Base-by-base conservation (phyloP, 2,888 invertebrate species). In the Alentia gelatinosa region DNA sequence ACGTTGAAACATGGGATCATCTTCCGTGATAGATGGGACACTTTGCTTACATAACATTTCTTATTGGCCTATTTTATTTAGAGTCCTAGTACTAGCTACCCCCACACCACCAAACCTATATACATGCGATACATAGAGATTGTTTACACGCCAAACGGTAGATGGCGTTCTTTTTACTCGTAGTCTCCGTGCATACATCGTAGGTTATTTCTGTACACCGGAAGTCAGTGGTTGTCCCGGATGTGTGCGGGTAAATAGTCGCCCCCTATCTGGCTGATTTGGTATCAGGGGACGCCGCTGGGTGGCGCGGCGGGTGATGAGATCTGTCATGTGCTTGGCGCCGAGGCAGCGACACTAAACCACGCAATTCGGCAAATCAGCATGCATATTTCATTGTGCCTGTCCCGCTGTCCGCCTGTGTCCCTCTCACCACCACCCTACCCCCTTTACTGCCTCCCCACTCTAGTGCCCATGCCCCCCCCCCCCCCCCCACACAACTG, bases 191-290 rank as follows among this genome's bases (percentile, higher is more conserved):
- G 42, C 83, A 83, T 83, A 39, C 83, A 5, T 19, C 35, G 39
- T 37, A 7, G 33, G 47, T 30, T 5, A 86, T 30, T 86, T 47
- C 19, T 12, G n/a, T 0, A 26, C 26, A 30, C 47, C 86, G 47
- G 86, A 47, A 42, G 86, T 86, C 47, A 30, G 86, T 42, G 26
- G 50, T 26, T 42, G 30, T 42, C 33, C 33, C 47, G 86, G 86
- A 47, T 26, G 86, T 86, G 86, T 42, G 33, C 30, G 86, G 86
- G 42, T 86, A 86, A 86, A 86, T 47, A 86, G 23, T 86, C 30
- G 79, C 47, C 86, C 30, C 7, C 50, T 47, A 15, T 47, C 7
- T 3, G 1, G 0, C 4, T 86, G 86, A 86, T 86, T 42, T 86
- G 86, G 86, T 42, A 33, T 86, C 86, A 1, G 42, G 47, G 47